A percentile compares a stretch with the other conserved stretches of the same genome.
phyloP scores from a whole-genome alignment of 2,797 vertebrate genomes.

The Nannoperca obscura region DNA sequence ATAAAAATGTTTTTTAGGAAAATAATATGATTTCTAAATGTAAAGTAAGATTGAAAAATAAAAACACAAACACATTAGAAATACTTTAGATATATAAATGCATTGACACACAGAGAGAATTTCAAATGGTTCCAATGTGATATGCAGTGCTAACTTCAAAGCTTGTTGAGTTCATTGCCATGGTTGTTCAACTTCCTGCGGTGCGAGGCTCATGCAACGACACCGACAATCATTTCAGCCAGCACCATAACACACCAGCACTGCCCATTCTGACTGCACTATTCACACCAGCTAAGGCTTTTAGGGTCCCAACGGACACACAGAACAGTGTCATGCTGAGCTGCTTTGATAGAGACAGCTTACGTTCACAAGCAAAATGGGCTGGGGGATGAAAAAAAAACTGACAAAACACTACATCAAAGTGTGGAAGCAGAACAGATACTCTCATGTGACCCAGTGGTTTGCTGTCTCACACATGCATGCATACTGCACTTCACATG shows the following conservation, averaged over 20 bases:
- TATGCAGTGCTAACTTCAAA: conserved; percentile 55
- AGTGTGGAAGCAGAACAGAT: conserved; percentile 64
- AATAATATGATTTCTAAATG: not conserved
- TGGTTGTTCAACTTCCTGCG: conserved; percentile 58
- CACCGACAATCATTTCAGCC: conserved; percentile 51
- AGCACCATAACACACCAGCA: conserved; percentile 49
- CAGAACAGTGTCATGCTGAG: conserved; percentile 61
- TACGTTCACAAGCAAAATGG: conserved; percentile 66
- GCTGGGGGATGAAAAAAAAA: conserved; percentile 51
- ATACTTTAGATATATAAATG: conserved; percentile 28
- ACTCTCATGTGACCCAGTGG: conserved; percentile 47
- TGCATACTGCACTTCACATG: conserved; percentile 9
- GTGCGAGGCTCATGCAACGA: conserved; percentile 18
- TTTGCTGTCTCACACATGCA: conserved; percentile 39
- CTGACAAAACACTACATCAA: conserved; percentile 77
- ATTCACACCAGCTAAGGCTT: conserved; percentile 64
- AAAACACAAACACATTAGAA: conserved; percentile 12
- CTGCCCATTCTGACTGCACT: conserved; percentile 58
- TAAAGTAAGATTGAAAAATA: conserved; percentile 15
- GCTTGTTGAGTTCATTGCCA: conserved; percentile 52
- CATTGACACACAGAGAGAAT: conserved; percentile 31
- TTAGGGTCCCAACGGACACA: conserved; percentile 58
- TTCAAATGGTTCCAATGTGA: conserved; percentile 42
- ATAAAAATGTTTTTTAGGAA: too few relatives aligned
- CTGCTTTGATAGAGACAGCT: conserved; percentile 80